Evolutionary conservation across 2,113 vertebrate species (phyloP), one percentile per base, ranked within the genome.

Genomic region (Macaca fascicularis): DNA sequence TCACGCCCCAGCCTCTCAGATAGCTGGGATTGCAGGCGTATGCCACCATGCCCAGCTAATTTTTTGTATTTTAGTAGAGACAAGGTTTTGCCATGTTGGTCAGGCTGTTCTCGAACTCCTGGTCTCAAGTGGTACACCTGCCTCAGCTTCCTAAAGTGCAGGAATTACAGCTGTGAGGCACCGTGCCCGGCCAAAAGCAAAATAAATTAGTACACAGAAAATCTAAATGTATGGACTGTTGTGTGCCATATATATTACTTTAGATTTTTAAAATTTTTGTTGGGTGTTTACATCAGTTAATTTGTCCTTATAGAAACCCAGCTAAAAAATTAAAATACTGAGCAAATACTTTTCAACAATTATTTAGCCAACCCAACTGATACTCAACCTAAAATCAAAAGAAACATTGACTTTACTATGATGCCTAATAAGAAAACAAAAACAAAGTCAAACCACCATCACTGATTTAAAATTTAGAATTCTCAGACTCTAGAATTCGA

Each of bases 281-380:
- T 75, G 9, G 0, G n/a, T 5, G 52, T 45, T 59, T 52, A n/a
- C 23, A 74, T 72, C 23, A 69, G 43, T 72, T 76, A 75, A 85
- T 82, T 87, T 14, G 17, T 5, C 5, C 19, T 83, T 76, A 67
- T 5, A 48, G 75, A 89, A 85, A 67, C 12, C 30, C 13, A 35
- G 14, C 32, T 35, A 35, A 67, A 67, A 67, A 3, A 16, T 17
- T 32, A 2, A 67, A 67, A 3, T 45, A 57, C 4, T 57, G 6
- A 86, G 4, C 23, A 74, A 75, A 59, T 52, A 95, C 25, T 76
- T 86, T 43, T 50, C 69, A 94, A 38, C 20, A 92, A 35, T 30
- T 92, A 4, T 86, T 30, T n/a, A 23, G 12, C 16, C 45, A 82
- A 70, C 8, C 16, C 19, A 27, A 69, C 10, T n/a, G 35, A 50